Evolutionary conservation across 1,140 invertebrate genomes (phyloP).

Genomic region (Diabrotica virgifera): DNA sequence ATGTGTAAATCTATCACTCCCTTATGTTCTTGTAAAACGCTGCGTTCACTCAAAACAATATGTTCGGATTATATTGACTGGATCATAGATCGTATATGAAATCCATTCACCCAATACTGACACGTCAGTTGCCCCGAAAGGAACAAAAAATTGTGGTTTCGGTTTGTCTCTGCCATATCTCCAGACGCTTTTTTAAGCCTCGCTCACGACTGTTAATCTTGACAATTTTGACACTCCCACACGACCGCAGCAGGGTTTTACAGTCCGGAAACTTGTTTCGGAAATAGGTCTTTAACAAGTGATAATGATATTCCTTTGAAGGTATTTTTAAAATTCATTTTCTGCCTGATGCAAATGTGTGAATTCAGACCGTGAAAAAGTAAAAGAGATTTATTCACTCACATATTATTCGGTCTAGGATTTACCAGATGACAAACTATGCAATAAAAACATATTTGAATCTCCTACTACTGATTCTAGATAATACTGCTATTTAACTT

Average conservation of each 20-base stretch:
- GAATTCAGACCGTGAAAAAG: too few relatives aligned
- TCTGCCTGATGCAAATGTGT: too few relatives aligned
- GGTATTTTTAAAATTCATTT: conserved; percentile 12
- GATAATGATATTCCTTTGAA: conserved; percentile 31
- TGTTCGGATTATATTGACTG: background rate
- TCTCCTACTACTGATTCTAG: too few relatives aligned
- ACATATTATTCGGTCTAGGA: too few relatives aligned
- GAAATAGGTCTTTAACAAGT: conserved; percentile 37
- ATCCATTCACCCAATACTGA: background rate
- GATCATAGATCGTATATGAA: background rate
- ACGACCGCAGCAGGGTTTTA: conserved; percentile 19
- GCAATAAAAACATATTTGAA: too few relatives aligned
- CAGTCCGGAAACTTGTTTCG: conserved; percentile 35
- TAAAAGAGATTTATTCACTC: too few relatives aligned
- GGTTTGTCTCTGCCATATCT: background rate
- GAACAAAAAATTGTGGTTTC: background rate
- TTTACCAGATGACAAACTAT: too few relatives aligned
- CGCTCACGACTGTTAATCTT: conserved; percentile 13
- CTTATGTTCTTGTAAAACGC: too few relatives aligned
- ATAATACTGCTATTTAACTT: too few relatives aligned
- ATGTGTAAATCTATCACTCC: too few relatives aligned
- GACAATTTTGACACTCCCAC: conserved; percentile 27
- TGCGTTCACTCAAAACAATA: too few relatives aligned
- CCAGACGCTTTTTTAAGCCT: conserved; percentile 11
- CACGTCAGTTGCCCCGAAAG: background rate